Base-by-base conservation (phyloP, 2,888 invertebrate species). In the Acrocera orbiculus region DNA sequence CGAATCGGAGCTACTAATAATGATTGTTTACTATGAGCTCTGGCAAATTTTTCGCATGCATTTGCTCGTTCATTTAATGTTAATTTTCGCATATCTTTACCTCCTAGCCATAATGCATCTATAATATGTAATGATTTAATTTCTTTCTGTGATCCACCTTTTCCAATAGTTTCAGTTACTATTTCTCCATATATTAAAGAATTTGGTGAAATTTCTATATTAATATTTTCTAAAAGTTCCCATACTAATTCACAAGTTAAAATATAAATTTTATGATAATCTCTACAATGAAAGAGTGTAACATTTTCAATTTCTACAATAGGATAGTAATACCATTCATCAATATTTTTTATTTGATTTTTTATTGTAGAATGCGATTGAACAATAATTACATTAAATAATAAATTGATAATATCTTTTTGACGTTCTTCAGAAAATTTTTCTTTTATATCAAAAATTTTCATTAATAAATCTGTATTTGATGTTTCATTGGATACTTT, bases 101-200 rank as follows among this genome's bases (percentile, higher is more conserved):
- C 77, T 24, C 79, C 85, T 16, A 87, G 62, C 41, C 71, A 62
- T 34, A 70, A 59, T 49, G 67, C 64, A 69, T 93, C 92, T 32
- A 92, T 72, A 10, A 90, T 69, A 44, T 76, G 92, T 19, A 93
- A 52, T 0, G 69, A 63, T 2, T 52, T 58, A 2, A 64, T 55
- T 39, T 65, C 66, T 2, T 52, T 54, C 10, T 72, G 68, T 4
- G 63, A 64, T 30, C 56, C 63, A 4, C 62, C 61, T 52, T 73
- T 70, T 22, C 72, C 74, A 40, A 58, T 61, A n/a, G 67, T 60
- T 54, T 83, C 83, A 34, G 62, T 64, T 0, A 80, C 73, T 26
- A 76, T 56, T 60, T 85, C 82, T 0, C 73, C 83, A 48, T 72
- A 80, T 20, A 85, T 55, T 3, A 83, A 50, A 0, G 82, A 81